Evolutionary conservation across 2,797 vertebrate species (phyloP), one percentile per base, ranked within the genome.

Genomic region (Hemitrygon akajei): DNA sequence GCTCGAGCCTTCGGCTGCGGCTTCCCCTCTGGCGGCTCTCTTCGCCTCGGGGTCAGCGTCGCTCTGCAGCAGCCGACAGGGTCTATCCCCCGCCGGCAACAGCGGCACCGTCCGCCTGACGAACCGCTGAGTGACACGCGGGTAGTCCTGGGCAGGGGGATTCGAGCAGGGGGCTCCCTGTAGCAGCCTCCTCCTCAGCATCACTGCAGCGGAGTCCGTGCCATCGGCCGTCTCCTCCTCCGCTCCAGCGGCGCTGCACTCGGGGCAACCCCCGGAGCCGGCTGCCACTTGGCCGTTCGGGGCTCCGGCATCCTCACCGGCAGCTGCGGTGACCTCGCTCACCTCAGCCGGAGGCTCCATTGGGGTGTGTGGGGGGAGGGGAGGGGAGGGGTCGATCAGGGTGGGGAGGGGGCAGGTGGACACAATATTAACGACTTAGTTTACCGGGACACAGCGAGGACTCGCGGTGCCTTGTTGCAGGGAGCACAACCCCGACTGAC

Each of bases 101-200:
- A 97, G 97, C 93, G 98, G 98, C 94, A 99, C 96, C 92, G 97
- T 99, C 94, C 98, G 97, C 94, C 98, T 97, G 95, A 99, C 97
- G 95, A 99, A 99, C 92, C 98, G 97, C 96, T 98, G 98, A 94
- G 97, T 97, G 93, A 96, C 96, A 47, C 94, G 95, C 93, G 96
- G 96, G 84, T 96, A 96, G 91, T 97, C 97, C 94, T 95, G 97
- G 93, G 96, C 96, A 40, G 95, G 95, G 12, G 97, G 97, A 66
- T 96, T 96, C 0, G 95, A 94, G 75, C 96, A 97, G 81, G 96
- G 94, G 94, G 80, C 81, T 30, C 94, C 94, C 1, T 63, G 76
- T 12, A 11, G 76, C 0, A n/a, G 37, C 86, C 94, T 97, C 92
- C 96, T 96, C 56, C 96, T 96, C 94, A 96, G 96, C 94, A 97